Evolutionary conservation across 2,113 vertebrate genomes (phyloP).

Genomic region (Poeciliopsis prolifica): DNA sequence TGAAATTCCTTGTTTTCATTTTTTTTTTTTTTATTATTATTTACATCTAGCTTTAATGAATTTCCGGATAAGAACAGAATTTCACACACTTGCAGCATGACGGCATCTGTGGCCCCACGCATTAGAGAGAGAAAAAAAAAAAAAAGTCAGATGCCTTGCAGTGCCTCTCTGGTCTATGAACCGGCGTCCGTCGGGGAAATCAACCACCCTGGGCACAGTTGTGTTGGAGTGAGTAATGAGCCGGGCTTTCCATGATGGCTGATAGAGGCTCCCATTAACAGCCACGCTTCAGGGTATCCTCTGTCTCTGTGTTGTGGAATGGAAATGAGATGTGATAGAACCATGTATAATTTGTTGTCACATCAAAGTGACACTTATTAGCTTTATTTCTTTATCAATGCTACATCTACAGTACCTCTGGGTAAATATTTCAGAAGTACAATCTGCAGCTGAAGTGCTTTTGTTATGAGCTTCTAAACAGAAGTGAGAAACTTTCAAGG

Average conservation of each 20-base stretch:
- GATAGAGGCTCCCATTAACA: slow-evolving; percentile 78
- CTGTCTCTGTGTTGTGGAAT: slow-evolving; percentile 67
- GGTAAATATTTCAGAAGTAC: slow-evolving; percentile 61
- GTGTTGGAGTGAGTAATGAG: slow-evolving; percentile 78
- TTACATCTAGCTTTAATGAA: slow-evolving; percentile 39
- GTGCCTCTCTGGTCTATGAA: slow-evolving; percentile 67
- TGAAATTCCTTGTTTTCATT: not conserved
- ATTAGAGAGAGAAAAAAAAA: slow-evolving; percentile 31
- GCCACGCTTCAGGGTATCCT: slow-evolving; percentile 77
- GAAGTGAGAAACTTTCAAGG: slow-evolving; percentile 49
- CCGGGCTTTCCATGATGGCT: slow-evolving; percentile 70
- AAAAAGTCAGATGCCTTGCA: slow-evolving; percentile 55
- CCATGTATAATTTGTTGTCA: slow-evolving; percentile 79
- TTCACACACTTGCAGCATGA: slow-evolving; percentile 59
- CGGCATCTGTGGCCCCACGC: slow-evolving; percentile 47
- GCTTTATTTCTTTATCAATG: slow-evolving; percentile 75
- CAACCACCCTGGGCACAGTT: slow-evolving; percentile 75
- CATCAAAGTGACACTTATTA: slow-evolving; percentile 81
- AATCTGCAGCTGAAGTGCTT: slow-evolving; percentile 35
- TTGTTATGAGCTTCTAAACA: slow-evolving; percentile 41
- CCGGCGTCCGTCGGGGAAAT: slow-evolving; percentile 67
- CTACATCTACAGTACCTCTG: slow-evolving; percentile 70
- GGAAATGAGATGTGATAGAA: slow-evolving; percentile 77
- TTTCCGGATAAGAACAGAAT: slow-evolving; percentile 44
- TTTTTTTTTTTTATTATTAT: not conserved